Evolutionary conservation across 2,113 vertebrate genomes (phyloP).

Genomic region (Dipodomys merriami): DNA sequence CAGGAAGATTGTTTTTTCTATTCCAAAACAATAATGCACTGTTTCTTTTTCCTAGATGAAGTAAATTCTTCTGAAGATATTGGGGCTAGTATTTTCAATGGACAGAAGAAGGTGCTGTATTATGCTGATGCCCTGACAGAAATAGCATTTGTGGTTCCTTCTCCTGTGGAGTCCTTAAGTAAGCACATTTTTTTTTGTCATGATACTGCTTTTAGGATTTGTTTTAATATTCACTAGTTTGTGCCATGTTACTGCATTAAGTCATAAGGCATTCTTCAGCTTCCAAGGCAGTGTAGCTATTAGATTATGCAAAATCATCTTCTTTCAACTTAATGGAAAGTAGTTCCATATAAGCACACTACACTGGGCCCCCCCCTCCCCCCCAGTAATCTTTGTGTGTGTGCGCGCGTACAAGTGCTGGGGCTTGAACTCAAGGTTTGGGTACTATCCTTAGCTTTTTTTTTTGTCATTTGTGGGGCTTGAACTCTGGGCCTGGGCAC

Average conservation of each 20-base stretch:
- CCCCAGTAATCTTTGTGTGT: constrained; percentile 10
- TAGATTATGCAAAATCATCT: constrained; percentile 36
- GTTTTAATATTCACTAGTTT: constrained; percentile 57
- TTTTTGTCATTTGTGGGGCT: too few species aligned
- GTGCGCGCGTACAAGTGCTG: too few species aligned
- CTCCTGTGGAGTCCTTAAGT: constrained; percentile 92
- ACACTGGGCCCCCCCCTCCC: too few species aligned
- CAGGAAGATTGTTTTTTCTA: neutral
- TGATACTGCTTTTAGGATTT: constrained; percentile 23
- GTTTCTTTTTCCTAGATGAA: constrained; percentile 88
- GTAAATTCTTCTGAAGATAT: constrained; percentile 88
- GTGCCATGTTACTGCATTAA: constrained; percentile 25
- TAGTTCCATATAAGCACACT: neutral
- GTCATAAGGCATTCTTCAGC: constrained; percentile 22
- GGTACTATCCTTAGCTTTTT: too few species aligned
- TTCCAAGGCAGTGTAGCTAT: constrained; percentile 48
- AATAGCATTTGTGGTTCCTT: constrained; percentile 97
- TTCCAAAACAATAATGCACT: constrained; percentile 41
- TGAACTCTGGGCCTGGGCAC: too few species aligned
- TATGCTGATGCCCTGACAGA: constrained; percentile 97
- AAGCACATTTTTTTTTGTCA: constrained; percentile 79
- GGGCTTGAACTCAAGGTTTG: too few species aligned
- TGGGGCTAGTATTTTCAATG: constrained; percentile 95
- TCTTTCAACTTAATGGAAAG: constrained; percentile 16
- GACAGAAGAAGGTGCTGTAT: constrained; percentile 96